Base-by-base conservation (phyloP, 2,888 invertebrate species). In the Drosophila robusta region DNA sequence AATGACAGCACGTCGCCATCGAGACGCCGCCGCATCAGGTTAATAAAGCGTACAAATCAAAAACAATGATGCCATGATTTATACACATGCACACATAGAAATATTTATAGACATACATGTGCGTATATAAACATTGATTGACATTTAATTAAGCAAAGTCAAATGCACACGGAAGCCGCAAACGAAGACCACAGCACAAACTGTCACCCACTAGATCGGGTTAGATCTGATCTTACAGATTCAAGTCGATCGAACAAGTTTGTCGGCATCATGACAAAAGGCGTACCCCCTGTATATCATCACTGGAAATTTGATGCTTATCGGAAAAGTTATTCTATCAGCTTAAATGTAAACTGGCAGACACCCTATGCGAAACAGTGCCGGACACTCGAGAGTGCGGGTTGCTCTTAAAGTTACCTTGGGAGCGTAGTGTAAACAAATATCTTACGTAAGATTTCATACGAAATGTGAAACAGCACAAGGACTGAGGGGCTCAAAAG, bases 61-160 rank as follows among this genome's bases (percentile, higher is more conserved):
- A 85, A 87, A 58, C 77, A 81, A 88, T 80, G 70, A 75, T 75
- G 62, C 60, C 47, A 18, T 24, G 57, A 45, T n/a, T 62, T 58
- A 72, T 29, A 49, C 47, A 29, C 29, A 34, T 11, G 11, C 12
- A 69, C 38, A 55, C 34, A 52, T 47, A 65, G n/a, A 62, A 58
- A 52, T 39, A 45, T 39, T 60, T 41, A 64, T 36, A 26, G 26
- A 39, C 11, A 42, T 24, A 62, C 32, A 46, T 41, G 16, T 44
- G 29, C 36, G 34, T 16, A 39, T 51, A 38, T 18, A 22, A 14
- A 50, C 54, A 73, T 52, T 89, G 85, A 85, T 85, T 85, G 85
- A 87, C 85, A 85, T 89, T 85, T 84, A 89, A 85, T 85, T 87
- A 85, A 85, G 86, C 85, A 86, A 79, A 83, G 79, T 66, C 77